Conservation (phyloP, 1,140 invertebrate genomes). For the Uloborus diversus region DNA sequence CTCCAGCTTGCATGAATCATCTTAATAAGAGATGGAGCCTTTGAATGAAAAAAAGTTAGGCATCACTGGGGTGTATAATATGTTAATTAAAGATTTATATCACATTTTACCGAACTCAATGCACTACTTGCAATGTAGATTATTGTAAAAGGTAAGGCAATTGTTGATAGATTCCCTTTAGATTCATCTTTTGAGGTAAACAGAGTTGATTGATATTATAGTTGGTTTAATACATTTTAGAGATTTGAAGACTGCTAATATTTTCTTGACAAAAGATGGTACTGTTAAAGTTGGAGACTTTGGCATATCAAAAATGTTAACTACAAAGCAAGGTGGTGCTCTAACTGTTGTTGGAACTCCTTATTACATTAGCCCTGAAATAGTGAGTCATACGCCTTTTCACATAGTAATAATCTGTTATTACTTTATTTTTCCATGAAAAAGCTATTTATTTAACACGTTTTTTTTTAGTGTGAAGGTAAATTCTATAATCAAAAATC, state of each 20-base stretch:
- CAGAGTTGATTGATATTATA: no score
- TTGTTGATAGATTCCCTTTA: no score
- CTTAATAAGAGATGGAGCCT: no score
- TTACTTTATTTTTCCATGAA: slow-evolving; percentile 14
- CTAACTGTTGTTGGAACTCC: slow-evolving; percentile 82
- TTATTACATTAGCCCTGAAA: slow-evolving; percentile 84
- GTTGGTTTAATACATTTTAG: no score
- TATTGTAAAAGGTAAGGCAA: no score
- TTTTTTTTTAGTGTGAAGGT: slow-evolving; percentile 74
- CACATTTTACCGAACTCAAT: no score
- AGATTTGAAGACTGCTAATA: slow-evolving; percentile 81
- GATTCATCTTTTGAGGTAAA: no score
- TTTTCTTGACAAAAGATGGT: slow-evolving; percentile 77
- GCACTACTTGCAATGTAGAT: no score
- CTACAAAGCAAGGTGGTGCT: slow-evolving; percentile 73
- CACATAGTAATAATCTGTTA: slow-evolving; percentile 41
- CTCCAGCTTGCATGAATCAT: no score
- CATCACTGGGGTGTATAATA: no score
- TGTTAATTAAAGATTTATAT: no score
- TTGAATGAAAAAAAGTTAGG: no score
- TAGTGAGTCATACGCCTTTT: slow-evolving; percentile 69
- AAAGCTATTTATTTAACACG: neutral
- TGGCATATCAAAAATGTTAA: slow-evolving; percentile 82
- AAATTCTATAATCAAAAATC: slow-evolving; percentile 81
- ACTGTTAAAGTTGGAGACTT: slow-evolving; percentile 79